A percentile compares a stretch with the other conserved stretches of the same genome.
These are phyloP conservation scores for Oreochromis spilurus DNA, from an alignment of 2,113 vertebrate genomes.

Conservation along the genomic window DNA sequence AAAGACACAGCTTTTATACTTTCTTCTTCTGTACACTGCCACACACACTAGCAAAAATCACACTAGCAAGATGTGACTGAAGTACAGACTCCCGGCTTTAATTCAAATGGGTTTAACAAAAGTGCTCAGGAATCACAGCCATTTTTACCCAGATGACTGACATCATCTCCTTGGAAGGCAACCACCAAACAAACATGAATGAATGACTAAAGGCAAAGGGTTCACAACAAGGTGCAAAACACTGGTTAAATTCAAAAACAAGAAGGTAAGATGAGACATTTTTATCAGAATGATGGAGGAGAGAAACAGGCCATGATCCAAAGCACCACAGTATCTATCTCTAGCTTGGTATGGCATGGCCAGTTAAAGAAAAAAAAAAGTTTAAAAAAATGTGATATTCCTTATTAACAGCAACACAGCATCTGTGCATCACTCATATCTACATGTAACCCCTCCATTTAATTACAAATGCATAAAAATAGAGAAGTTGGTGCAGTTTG, in stretches of 20 bases:
- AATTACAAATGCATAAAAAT: neutral
- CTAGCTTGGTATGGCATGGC: neutral
- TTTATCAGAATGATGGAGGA: neutral
- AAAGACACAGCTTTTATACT: accelerated
- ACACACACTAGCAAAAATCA: neutral
- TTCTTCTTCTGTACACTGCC: neutral
- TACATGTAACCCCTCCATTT: too few species aligned
- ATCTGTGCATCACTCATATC: neutral
- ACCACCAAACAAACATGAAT: neutral
- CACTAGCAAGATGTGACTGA: neutral
- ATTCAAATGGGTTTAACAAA: neutral
- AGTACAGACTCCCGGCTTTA: accelerated
- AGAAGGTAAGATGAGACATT: neutral
- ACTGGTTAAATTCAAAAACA: neutral
- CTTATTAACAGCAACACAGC: neutral
- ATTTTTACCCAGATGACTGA: neutral
- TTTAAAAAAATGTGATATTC: neutral
- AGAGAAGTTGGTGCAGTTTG: neutral
- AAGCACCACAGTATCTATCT: neutral
- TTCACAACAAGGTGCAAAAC: neutral
- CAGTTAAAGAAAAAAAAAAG: neutral
- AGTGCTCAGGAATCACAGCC: neutral
- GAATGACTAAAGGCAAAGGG: neutral
- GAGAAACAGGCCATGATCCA: accelerated
- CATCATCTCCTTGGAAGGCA: constrained; percentile 77